These are phyloP conservation scores for Gobionotothen gibberifrons DNA, from an alignment of 2,797 vertebrate genomes.

Conservation along the genomic window DNA sequence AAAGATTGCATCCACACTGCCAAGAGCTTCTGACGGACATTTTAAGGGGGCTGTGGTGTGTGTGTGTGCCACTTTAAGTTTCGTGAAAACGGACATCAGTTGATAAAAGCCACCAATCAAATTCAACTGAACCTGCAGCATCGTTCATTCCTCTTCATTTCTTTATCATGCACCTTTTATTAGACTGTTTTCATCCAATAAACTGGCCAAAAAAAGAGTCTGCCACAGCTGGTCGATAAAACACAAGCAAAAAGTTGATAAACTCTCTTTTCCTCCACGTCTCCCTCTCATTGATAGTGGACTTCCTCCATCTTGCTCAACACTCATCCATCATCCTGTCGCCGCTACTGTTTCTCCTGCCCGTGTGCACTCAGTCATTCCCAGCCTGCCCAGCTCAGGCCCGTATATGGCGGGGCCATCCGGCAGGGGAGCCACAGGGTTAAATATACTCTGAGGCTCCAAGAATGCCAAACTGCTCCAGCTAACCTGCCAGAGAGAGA, in stretches of 20 bases:
- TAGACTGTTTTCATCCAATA: background rate
- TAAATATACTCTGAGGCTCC: slow-evolving; percentile 78
- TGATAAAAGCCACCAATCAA: slow-evolving; percentile 3
- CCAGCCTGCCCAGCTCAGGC: slow-evolving; percentile 53
- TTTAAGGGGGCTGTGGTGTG: background rate
- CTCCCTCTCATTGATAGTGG: slow-evolving; percentile 30
- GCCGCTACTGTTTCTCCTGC: slow-evolving; percentile 48
- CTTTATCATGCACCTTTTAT: background rate
- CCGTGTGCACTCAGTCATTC: slow-evolving; percentile 47
- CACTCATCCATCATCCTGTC: slow-evolving; percentile 73
- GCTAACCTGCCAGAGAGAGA: slow-evolving; percentile 58
- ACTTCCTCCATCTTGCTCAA: slow-evolving; percentile 55
- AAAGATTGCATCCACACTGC: slow-evolving; percentile 4
- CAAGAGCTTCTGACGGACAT: slow-evolving; percentile 2
- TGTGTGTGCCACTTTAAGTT: background rate
- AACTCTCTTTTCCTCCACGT: slow-evolving; percentile 20
- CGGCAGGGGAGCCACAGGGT: slow-evolving; percentile 73
- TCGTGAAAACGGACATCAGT: background rate
- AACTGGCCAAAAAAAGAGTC: slow-evolving; percentile 1
- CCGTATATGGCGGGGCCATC: slow-evolving; percentile 79
- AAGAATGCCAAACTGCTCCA: slow-evolving; percentile 63
- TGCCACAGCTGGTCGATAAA: slow-evolving; percentile 17
- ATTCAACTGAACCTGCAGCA: slow-evolving; percentile 7
- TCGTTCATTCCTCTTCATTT: background rate
- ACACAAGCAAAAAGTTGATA: slow-evolving; percentile 6